Evolutionary conservation across 92 coral and sea anemone genomes (phyloP).

Genomic region (Siderastrea radians): DNA sequence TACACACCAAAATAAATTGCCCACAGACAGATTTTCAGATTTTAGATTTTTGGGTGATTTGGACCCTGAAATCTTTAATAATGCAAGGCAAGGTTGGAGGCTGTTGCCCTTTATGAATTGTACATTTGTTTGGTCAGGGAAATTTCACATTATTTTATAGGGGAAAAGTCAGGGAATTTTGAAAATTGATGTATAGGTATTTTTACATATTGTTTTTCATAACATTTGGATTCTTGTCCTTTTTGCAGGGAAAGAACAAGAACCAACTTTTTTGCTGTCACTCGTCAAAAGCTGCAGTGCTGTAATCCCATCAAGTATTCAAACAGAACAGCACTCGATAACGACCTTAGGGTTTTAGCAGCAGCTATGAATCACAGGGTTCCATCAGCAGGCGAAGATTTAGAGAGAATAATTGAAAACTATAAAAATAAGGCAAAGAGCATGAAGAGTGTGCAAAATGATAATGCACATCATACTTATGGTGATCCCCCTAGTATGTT

Average conservation of each 20-base stretch:
- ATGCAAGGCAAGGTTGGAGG: slow-evolving; percentile 12
- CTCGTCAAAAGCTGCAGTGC: slow-evolving; percentile 48
- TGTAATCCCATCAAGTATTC: slow-evolving; percentile 67
- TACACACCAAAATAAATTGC: too few relatives aligned
- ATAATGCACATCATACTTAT: slow-evolving; percentile 13
- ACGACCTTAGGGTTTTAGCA: slow-evolving; percentile 62
- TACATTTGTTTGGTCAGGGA: not conserved
- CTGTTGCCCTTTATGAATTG: slow-evolving; percentile 8
- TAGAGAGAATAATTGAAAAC: slow-evolving; percentile 55
- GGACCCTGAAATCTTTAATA: not conserved
- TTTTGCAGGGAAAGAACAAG: slow-evolving; percentile 56
- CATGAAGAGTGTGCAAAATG: slow-evolving; percentile 25
- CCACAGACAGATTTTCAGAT: not conserved
- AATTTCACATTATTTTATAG: slow-evolving; percentile 1
- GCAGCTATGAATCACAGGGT: slow-evolving; percentile 55
- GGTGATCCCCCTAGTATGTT: slow-evolving; percentile 24
- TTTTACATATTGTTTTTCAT: not conserved
- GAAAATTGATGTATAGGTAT: not conserved
- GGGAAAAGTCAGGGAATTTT: not conserved
- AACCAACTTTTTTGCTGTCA: slow-evolving; percentile 61
- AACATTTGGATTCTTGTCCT: slow-evolving; percentile 25
- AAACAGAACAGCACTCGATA: slow-evolving; percentile 61
- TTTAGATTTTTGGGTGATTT: slow-evolving; percentile 3
- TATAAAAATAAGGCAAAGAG: slow-evolving; percentile 57
- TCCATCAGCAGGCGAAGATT: slow-evolving; percentile 57